phyloP scores from a whole-genome alignment of 2,113 vertebrate species.

The Noctilio leporinus region DNA sequence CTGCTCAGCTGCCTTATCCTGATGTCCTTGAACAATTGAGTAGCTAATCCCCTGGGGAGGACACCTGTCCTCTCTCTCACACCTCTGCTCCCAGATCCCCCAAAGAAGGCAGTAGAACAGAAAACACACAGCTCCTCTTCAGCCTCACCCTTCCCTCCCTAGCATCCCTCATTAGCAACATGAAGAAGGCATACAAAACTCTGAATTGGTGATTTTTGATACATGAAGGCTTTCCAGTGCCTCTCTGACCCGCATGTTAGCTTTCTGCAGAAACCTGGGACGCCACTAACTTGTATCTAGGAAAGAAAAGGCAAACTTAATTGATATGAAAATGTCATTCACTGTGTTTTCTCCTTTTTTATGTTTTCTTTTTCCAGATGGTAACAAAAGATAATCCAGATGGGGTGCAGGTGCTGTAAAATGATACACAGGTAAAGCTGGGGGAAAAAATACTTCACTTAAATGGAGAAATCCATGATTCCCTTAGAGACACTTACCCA shows the following conservation, averaged over 20 bases:
- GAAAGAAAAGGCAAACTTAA: not conserved
- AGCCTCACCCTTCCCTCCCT: not conserved
- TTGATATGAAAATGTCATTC: not conserved
- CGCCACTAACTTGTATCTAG: not conserved
- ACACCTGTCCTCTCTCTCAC: not conserved
- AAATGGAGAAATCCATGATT: not conserved
- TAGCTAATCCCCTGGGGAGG: too few species aligned
- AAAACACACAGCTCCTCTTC: not conserved
- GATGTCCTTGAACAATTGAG: not conserved
- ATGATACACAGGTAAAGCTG: constrained; percentile 93
- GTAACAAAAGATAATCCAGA: constrained; percentile 84
- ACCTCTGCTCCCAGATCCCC: accelerated
- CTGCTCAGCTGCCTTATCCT: not conserved
- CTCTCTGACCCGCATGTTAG: not conserved
- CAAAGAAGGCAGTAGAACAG: not conserved
- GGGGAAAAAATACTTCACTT: not conserved
- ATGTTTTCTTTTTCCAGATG: constrained; percentile 76
- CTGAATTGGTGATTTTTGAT: accelerated
- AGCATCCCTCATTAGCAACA: not conserved
- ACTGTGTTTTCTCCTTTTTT: constrained; percentile 35
- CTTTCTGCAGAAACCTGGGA: not conserved
- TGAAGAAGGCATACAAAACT: accelerated
- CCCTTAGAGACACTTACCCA: not conserved
- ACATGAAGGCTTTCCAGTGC: not conserved
- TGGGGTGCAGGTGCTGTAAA: constrained; percentile 99